Conservation (phyloP, 2,113 vertebrate genomes). For the Xerus inauris region DNA sequence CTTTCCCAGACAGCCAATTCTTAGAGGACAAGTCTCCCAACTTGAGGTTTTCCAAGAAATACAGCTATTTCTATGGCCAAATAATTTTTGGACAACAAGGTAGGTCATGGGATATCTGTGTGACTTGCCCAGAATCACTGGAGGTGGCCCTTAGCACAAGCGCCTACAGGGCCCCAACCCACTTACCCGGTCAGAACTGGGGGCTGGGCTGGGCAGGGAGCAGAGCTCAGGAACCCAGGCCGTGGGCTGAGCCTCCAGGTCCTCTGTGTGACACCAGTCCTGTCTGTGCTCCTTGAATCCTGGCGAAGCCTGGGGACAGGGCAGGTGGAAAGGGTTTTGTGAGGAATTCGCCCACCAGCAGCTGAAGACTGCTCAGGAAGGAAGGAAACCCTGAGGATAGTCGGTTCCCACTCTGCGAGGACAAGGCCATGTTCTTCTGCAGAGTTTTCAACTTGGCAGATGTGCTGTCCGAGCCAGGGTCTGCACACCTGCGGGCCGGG, state of each 20-base stretch:
- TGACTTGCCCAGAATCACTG: background rate
- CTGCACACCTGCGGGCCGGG: background rate
- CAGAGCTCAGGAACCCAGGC: background rate
- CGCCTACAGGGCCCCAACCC: too few species aligned
- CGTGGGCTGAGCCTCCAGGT: background rate
- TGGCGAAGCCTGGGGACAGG: too few species aligned
- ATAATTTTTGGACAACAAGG: background rate
- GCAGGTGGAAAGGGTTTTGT: rapidly evolving
- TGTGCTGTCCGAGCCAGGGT: background rate
- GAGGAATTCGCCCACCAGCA: background rate
- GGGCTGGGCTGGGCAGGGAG: too few species aligned
- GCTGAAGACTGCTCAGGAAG: background rate
- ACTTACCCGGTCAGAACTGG: too few species aligned
- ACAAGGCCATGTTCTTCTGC: background rate
- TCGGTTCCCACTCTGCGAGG: too few species aligned
- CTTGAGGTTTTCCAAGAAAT: background rate
- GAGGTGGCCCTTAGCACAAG: background rate
- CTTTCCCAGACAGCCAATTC: too few species aligned
- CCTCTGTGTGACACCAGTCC: too few species aligned
- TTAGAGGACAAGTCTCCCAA: background rate
- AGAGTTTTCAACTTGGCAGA: background rate
- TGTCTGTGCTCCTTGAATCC: too few species aligned
- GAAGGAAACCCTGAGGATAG: background rate
- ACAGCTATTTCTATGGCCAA: too few species aligned
- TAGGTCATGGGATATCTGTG: background rate